Evolutionary conservation across 2,113 vertebrate genomes (phyloP), one percentile per base, ranked within the genome.

Genomic region (Tympanuchus pallidicinctus): DNA sequence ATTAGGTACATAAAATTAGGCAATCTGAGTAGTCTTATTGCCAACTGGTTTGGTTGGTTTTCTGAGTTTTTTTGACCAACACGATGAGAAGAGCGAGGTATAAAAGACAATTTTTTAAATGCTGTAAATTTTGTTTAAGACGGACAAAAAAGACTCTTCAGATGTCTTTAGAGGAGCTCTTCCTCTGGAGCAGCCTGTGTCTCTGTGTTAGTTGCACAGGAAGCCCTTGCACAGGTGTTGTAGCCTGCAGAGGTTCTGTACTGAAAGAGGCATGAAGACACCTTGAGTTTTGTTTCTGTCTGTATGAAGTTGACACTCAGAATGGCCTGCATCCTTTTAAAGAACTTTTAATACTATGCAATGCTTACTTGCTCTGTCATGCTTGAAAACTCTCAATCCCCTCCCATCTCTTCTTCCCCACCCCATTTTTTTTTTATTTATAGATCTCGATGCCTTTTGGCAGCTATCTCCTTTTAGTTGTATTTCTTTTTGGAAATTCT

Each of bases 401-500:
- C 8, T 1, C 0, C 4, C 4, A 2, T 9, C 54, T 57, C 54
- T 30, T 40, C 3, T 8, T 0, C 0, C 3, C 5, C 8, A 11
- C 2, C 10, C 4, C 6, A n/a, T 30, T 47, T 34, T 12, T 45
- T 78, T 89, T 86, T 93, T 59, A 28, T 77, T 86, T 60, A 5
- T 74, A 32, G 12, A 5, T 69, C 36, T 80, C 73, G 18, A 67
- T 92, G 86, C 79, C 45, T 43, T 32, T 77, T 36, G 40, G 21
- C 18, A 38, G 25, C 36, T 48, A 30, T 77, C 32, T 86, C 38
- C 15, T 79, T 1, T 48, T 52, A 8, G 67, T 64, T 73, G 56
- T 34, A 25, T 25, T 71, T 24, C 10, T 15, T 66, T 66, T 64
- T 56, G 11, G 36, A 38, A 83, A 18, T 7, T 56, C 11, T 78